Conservation (phyloP, 2,888 invertebrate species). For the Drosophila greeni region DNA sequence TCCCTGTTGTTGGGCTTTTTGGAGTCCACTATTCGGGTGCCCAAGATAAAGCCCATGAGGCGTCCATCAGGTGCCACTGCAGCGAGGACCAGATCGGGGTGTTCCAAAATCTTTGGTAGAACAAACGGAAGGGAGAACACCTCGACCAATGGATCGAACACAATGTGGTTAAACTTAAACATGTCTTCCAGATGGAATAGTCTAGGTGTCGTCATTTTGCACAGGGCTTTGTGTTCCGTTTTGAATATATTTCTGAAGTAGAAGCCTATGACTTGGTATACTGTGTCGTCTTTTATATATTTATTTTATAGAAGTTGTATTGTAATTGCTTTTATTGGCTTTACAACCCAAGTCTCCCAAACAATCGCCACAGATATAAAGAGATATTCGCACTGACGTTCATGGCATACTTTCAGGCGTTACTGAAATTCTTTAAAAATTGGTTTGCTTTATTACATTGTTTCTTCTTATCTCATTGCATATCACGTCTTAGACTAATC, state of each 20-base stretch:
- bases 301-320: not conserved
- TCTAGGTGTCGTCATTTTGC: slow-evolving; percentile 42
- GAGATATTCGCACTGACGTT: accelerated
- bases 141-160: slow-evolving; percentile 44
- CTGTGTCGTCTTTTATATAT: not conserved
- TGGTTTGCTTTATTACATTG: slow-evolving; percentile 52
- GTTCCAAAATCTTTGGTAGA: slow-evolving; percentile 30
- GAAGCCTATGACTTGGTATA: not conserved
- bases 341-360: not conserved
- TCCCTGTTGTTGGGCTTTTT: not conserved
- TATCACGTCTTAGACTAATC: slow-evolving; percentile 68
- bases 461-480: slow-evolving; percentile 42
- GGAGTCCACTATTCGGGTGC: not conserved
- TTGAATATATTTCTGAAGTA: not conserved
- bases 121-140: slow-evolving; percentile 37
- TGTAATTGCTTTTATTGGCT: not conserved
- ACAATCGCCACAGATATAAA: not conserved
- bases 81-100: slow-evolving; percentile 38
- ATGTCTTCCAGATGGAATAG: slow-evolving; percentile 44
- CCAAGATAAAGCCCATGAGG: slow-evolving; percentile 41
- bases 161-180: slow-evolving; percentile 49
- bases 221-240: not conserved
- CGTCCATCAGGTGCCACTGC: slow-evolving; percentile 36
- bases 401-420: slow-evolving; percentile 25
- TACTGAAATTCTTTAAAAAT: not conserved